Percentiles rank a stretch among this genome's conserved stretches.
phyloP scores from a whole-genome alignment of 2,888 invertebrate genomes.

The Eueremaeus valkanovi region DNA sequence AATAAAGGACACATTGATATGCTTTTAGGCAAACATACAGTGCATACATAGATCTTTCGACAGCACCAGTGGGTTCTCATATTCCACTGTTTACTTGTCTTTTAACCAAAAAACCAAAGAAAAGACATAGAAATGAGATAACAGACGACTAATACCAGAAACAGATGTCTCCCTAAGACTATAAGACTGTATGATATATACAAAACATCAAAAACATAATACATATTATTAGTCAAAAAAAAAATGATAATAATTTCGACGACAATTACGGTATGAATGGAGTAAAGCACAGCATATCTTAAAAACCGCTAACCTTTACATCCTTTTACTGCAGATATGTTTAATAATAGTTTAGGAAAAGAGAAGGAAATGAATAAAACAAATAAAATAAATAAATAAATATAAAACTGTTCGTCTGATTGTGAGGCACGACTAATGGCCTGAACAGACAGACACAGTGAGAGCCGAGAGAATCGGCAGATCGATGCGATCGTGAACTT shows the following conservation, averaged over 20 bases:
- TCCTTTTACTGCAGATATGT: background rate
- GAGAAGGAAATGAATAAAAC: background rate
- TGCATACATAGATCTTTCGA: background rate
- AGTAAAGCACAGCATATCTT: background rate
- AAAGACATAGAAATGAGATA: conserved; percentile 1
- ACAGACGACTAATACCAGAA: background rate
- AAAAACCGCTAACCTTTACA: background rate
- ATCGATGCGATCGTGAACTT: conserved; percentile 22
- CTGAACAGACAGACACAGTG: background rate
- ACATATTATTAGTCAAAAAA: background rate
- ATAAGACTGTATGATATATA: no score
- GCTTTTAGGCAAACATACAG: background rate
- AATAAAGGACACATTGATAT: background rate
- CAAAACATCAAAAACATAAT: background rate
- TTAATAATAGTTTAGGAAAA: background rate
- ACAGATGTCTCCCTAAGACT: conserved; percentile 1
- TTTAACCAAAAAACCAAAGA: background rate
- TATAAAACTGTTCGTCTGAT: background rate
- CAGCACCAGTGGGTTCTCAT: background rate
- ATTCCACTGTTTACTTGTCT: conserved; percentile 12
- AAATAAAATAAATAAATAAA: background rate
- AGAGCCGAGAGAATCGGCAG: background rate
- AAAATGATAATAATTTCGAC: background rate
- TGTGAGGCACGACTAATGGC: background rate
- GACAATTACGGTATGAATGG: background rate